These are phyloP conservation scores for Styela clava DNA, from an alignment of 23 tunicate genomes.

Conservation along the genomic window DNA sequence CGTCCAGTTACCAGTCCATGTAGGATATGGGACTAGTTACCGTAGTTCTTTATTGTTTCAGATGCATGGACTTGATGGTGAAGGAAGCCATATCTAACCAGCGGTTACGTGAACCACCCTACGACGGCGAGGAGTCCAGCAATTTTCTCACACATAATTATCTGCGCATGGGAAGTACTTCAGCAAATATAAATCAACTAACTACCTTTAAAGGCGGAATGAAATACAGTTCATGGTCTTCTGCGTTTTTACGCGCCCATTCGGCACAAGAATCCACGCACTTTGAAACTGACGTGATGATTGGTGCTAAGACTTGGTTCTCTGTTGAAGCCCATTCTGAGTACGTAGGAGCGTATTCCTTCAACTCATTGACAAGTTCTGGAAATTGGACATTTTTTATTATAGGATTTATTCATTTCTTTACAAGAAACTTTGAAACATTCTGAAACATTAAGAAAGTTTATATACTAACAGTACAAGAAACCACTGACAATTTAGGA, in stretches of 20 bases:
- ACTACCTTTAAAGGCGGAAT: constrained; percentile 68
- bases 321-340: constrained; percentile 62
- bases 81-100: too few relatives aligned
- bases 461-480: not conserved
- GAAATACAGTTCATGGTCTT: constrained; percentile 36
- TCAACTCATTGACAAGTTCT: constrained; percentile 59
- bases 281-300: constrained; percentile 53
- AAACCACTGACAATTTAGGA: too few relatives aligned
- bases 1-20: too few relatives aligned
- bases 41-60: too few relatives aligned
- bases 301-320: constrained; percentile 51
- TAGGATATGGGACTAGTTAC: too few relatives aligned
- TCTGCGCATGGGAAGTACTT: too few relatives aligned
- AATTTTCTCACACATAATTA: too few relatives aligned
- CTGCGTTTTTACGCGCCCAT: constrained; percentile 40
- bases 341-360: constrained; percentile 73
- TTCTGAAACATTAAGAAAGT: not conserved
- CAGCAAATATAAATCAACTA: too few relatives aligned
- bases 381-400: too few relatives aligned
- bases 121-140: too few relatives aligned
- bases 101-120: too few relatives aligned
- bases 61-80: too few relatives aligned
- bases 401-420: not conserved
- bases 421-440: not conserved
- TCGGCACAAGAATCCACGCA: constrained; percentile 56